Evolutionary conservation across 2,113 vertebrate genomes (phyloP), one percentile per base, ranked within the genome.

Genomic region (Catagonus wagneri): DNA sequence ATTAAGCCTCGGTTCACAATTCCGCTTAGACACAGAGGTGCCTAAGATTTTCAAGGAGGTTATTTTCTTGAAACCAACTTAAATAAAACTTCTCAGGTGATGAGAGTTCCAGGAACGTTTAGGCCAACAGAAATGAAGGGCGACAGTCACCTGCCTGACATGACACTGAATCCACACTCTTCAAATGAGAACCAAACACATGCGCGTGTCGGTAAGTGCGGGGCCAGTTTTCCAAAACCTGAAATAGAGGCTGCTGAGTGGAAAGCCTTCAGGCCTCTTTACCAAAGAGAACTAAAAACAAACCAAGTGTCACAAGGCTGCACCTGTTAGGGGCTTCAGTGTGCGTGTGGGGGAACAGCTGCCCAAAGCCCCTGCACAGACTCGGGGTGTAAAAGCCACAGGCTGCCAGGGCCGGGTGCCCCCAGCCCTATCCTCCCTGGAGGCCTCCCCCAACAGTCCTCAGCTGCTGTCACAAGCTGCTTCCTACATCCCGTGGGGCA

Each of bases 201-300:
- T 1, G 17, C 52, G 6, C 52, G 61, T 52, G 69, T 69, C 50
- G 80, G 15, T 39, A 75, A 61, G 71, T 14, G 22, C 44, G 71
- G 50, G 4, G 3, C 61, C 22, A 44, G 4, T 23, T 78, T 87
- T 74, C 63, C 15, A 58, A 83, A 29, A 16, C 22, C 85, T 39
- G 92, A 90, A 88, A 92, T n/a, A 65, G 0, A 87, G 93, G 27
- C 83, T 17, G 27, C 39, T 16, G 60, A 79, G 65, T 81, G 74
- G 69, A 90, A 76, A 94, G 83, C 63, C 71, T 13, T 16, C 60
- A 16, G 34, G 60, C 36, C 60, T 58, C 86, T 58, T 83, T 58
- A 84, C 68, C 36, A 93, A 88, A 85, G 22, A 19, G 78, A 96
- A 89, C 2, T 79, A 32, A 69, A 89, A 63, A 93, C 16, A 83